A percentile compares a stretch with the other conserved stretches of the same genome.
These are phyloP conservation scores for Temnothorax curvispinosus DNA, from an alignment of 1,140 invertebrate genomes.

Conservation along the genomic window DNA sequence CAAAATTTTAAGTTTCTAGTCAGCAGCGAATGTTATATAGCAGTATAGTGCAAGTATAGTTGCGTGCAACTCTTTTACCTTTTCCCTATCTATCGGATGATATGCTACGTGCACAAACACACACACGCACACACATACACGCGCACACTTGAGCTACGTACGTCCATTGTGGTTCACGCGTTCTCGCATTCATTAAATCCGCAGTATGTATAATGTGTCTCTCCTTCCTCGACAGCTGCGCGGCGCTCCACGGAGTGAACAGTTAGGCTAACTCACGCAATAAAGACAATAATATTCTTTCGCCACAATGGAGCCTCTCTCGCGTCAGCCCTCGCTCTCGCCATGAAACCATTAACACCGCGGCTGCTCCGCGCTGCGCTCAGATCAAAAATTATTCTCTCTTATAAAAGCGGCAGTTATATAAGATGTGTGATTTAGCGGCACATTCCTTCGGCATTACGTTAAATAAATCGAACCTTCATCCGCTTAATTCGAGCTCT, in stretches of 20 bases:
- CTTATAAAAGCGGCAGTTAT: neutral
- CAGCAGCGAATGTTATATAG: neutral
- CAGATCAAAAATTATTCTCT: neutral
- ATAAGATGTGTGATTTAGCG: neutral
- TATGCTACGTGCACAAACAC: neutral
- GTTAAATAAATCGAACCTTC: neutral
- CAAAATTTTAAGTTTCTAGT: neutral
- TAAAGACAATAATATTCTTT: slow-evolving; percentile 60
- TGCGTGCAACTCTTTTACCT: neutral
- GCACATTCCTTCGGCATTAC: neutral
- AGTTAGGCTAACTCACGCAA: slow-evolving; percentile 57
- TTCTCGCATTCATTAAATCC: slow-evolving; percentile 60
- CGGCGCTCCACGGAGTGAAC: slow-evolving; percentile 28
- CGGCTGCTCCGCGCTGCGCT: neutral
- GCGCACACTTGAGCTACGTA: neutral
- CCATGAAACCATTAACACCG: slow-evolving; percentile 18
- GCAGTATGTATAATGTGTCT: slow-evolving; percentile 36
- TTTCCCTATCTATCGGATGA: neutral
- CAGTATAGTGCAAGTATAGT: neutral
- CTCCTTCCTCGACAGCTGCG: slow-evolving; percentile 53
- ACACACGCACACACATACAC: neutral
- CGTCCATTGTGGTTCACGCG: slow-evolving; percentile 34
- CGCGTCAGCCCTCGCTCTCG: slow-evolving; percentile 3
- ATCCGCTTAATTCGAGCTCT: neutral
- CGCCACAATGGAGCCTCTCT: slow-evolving; percentile 17